Evolutionary conservation across 30 jellyfish, hydroid and myxozoan genomes (phyloP).

Genomic region (Catostylus mosaicus): DNA sequence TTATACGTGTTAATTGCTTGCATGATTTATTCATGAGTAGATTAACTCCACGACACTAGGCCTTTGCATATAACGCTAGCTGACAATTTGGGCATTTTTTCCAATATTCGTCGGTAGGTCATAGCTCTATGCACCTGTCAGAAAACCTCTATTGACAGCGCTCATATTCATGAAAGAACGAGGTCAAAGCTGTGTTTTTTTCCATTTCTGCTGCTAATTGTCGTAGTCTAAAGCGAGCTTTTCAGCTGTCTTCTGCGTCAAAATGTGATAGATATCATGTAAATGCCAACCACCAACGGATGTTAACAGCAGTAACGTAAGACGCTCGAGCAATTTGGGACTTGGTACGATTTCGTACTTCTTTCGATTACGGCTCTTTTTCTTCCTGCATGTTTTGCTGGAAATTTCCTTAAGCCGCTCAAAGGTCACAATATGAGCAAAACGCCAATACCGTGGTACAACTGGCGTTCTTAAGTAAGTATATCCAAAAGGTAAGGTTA

Average conservation of each 20-base stretch:
- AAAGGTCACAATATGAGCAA: too few relatives aligned
- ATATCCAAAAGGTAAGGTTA: too few relatives aligned
- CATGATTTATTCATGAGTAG: conserved; percentile 23
- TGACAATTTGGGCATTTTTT: too few relatives aligned
- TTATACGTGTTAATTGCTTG: conserved; percentile 23
- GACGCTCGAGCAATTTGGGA: not conserved
- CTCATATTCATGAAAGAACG: conserved; percentile 8
- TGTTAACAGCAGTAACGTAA: not conserved
- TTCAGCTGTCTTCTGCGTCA: conserved; percentile 1
- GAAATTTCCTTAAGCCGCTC: too few relatives aligned
- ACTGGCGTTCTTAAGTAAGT: too few relatives aligned
- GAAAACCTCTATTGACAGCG: conserved; percentile 11
- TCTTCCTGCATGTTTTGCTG: not conserved
- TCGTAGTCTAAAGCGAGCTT: conserved; percentile 6
- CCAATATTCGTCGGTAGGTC: conserved; percentile 39
- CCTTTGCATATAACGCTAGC: too few relatives aligned
- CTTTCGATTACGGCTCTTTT: not conserved
- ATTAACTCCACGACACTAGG: conserved; percentile 7
- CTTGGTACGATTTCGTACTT: not conserved
- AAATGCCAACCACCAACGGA: not conserved
- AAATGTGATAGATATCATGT: not conserved
- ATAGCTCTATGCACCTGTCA: conserved; percentile 45
- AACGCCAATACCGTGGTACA: too few relatives aligned
- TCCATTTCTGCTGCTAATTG: conserved; percentile 9
- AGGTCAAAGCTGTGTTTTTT: conserved; percentile 23